phyloP scores from a whole-genome alignment of 2,113 vertebrate genomes.

The Microtus pennsylvanicus region DNA sequence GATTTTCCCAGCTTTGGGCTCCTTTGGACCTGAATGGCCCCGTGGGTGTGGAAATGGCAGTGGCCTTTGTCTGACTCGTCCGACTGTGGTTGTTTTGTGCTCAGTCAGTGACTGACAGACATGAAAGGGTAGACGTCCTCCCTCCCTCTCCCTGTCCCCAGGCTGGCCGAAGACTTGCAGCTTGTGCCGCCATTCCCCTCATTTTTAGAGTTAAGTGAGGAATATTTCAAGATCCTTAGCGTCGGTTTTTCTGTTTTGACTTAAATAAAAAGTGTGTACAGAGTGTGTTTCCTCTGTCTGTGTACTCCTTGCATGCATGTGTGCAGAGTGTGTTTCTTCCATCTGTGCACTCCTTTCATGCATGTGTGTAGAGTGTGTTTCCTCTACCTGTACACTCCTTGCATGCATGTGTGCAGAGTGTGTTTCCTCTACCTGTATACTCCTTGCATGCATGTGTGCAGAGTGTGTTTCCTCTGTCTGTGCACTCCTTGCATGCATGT shows the following conservation, averaged over 20 bases:
- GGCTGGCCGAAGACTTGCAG: background rate
- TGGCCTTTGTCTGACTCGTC: too few relatives aligned
- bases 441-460: background rate
- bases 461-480: too few relatives aligned
- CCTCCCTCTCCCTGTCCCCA: too few relatives aligned
- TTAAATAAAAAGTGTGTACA: background rate
- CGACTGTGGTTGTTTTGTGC: background rate
- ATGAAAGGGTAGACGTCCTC: background rate
- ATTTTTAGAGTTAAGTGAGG: background rate
- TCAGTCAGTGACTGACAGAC: background rate
- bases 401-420: background rate
- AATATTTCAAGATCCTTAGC: background rate
- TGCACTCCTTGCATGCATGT: too few relatives aligned
- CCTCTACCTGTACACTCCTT: background rate
- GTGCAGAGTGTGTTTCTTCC: background rate
- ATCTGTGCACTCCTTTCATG: background rate
- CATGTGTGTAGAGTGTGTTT: background rate
- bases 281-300: background rate
- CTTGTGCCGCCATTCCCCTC: background rate
- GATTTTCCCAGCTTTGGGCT: background rate
- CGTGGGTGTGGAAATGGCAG: background rate
- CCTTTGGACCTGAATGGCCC: background rate
- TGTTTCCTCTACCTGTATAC: background rate
- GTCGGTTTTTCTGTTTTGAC: background rate
- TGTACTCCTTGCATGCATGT: background rate